Percentiles rank a stretch among this genome's conserved stretches.
These are phyloP conservation scores for Rafetus swinhoei DNA, from an alignment of 2,113 vertebrate genomes.

Conservation along the genomic window DNA sequence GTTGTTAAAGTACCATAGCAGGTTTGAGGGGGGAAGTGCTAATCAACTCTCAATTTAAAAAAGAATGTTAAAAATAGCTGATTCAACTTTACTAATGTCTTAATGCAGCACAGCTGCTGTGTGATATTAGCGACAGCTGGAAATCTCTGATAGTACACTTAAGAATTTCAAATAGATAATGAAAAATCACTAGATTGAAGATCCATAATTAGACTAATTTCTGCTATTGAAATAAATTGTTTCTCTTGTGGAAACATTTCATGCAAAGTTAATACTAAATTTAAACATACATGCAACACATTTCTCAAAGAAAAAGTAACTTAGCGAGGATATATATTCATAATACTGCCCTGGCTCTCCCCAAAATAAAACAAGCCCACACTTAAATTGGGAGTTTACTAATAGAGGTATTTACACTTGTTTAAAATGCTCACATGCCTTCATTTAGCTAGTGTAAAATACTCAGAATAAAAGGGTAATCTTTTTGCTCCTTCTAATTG, in stretches of 20 bases:
- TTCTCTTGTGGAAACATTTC: constrained; percentile 15
- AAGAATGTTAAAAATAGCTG: neutral
- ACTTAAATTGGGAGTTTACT: constrained; percentile 2
- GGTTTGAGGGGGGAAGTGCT: neutral
- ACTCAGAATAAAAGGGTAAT: neutral
- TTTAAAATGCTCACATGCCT: constrained; percentile 15
- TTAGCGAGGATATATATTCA: constrained; percentile 36
- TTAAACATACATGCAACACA: constrained; percentile 12
- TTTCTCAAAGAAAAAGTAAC: constrained; percentile 20
- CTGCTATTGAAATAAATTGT: constrained; percentile 20
- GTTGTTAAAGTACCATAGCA: neutral
- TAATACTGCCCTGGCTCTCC: neutral
- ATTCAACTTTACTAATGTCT: neutral
- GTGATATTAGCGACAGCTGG: neutral
- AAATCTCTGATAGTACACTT: neutral
- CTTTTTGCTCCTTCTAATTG: neutral
- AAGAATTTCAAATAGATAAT: constrained; percentile 5
- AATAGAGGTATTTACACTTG: constrained; percentile 31
- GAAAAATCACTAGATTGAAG: neutral
- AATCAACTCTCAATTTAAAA: constrained; percentile 1
- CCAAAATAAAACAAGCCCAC: constrained; percentile 19
- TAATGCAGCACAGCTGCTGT: neutral
- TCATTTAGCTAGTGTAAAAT: neutral
- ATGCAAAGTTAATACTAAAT: constrained; percentile 14
- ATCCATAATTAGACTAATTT: constrained; percentile 5